phyloP scores from a whole-genome alignment of 1,140 invertebrate species.

The Hyles vespertilio region DNA sequence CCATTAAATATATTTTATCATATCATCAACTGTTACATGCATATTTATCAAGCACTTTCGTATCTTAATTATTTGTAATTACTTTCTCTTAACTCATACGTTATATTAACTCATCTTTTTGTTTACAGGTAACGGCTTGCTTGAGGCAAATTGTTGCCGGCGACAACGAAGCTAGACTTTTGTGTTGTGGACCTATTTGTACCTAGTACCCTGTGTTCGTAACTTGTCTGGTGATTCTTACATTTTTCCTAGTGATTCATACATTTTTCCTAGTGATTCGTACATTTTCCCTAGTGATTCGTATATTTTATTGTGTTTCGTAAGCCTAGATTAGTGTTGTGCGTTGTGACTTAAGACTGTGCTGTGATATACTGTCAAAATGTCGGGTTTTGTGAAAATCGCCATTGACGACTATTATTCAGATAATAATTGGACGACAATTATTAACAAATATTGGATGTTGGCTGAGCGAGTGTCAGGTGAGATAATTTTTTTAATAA shows the following conservation, averaged over 20 bases:
- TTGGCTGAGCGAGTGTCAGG: conserved; percentile 72
- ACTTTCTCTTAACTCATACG: too few species aligned
- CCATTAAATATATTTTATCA: too few species aligned
- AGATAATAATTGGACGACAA: conserved; percentile 73
- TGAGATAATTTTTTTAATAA: conserved; percentile 26
- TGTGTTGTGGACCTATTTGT: too few species aligned
- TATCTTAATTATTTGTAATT: too few species aligned
- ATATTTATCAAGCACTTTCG: too few species aligned
- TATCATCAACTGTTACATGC: too few species aligned
- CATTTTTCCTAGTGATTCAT: too few species aligned
- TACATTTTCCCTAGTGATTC: too few species aligned
- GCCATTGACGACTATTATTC: conserved; percentile 74
- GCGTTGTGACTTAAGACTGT: conserved; percentile 32
- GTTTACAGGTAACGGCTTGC: conserved; percentile 66
- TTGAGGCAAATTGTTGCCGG: conserved; percentile 54
- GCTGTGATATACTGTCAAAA: conserved; percentile 40
- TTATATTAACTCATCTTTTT: conserved; percentile 19
- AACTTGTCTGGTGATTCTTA: too few species aligned
- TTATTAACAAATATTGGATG: conserved; percentile 75
- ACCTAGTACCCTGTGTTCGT: too few species aligned
- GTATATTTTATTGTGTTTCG: too few species aligned
- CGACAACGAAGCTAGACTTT: background rate
- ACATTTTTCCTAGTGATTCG: too few species aligned
- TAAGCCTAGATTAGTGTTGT: conserved; percentile 20
- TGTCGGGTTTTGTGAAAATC: conserved; percentile 75